These are phyloP conservation scores for Pteronura brasiliensis DNA, from an alignment of 2,113 vertebrate genomes.

Conservation along the genomic window DNA sequence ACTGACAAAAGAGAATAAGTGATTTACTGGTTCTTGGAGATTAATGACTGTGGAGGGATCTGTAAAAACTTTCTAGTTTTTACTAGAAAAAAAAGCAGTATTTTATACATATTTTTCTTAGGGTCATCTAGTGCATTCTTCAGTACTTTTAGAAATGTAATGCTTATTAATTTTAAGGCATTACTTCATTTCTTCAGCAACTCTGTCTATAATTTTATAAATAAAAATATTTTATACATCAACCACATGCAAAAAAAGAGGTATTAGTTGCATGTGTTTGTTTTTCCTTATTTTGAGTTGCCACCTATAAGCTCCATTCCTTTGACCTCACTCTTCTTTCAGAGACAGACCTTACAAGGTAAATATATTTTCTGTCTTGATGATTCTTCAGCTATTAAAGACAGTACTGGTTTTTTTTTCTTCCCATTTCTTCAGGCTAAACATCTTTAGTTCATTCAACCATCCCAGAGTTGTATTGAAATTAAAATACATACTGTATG, in stretches of 20 bases:
- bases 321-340: neutral
- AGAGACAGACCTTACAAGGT: neutral
- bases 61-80: neutral
- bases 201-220: neutral
- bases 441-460: neutral
- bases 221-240: neutral
- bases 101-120: neutral
- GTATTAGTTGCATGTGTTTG: neutral
- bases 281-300: neutral
- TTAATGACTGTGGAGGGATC: neutral
- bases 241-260: neutral
- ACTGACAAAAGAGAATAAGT: neutral
- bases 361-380: neutral
- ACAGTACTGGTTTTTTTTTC: neutral
- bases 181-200: neutral
- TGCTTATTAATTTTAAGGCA: neutral
- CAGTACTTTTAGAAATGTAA: neutral
- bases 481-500: neutral
- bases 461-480: neutral
- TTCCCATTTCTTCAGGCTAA: neutral
- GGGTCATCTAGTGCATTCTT: neutral
- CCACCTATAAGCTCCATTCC: neutral
- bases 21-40: neutral
- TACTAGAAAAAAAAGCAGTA: neutral
- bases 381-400: neutral